These are phyloP conservation scores for Zaprionus ornatus DNA, from an alignment of 1,140 invertebrate species.

Conservation along the genomic window DNA sequence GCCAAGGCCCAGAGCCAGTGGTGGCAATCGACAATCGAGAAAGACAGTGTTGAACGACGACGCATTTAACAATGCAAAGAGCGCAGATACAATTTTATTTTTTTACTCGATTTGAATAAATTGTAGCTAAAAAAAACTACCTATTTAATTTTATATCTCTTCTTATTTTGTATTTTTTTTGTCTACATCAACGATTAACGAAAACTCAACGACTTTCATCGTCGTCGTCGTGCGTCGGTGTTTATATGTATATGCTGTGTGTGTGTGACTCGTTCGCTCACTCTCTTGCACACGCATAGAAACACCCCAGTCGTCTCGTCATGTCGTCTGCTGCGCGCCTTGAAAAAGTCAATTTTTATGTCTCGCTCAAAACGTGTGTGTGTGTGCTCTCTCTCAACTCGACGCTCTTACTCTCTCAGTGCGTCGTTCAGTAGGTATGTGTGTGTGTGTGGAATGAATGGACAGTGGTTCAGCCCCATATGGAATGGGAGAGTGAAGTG, in stretches of 20 bases:
- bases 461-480: slow-evolving; percentile 43
- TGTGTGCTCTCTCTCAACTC: slow-evolving; percentile 18
- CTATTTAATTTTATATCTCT: slow-evolving; percentile 59
- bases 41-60: slow-evolving; percentile 16
- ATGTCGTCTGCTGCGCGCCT: slow-evolving; percentile 55
- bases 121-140: slow-evolving; percentile 57
- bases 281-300: slow-evolving; percentile 43
- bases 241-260: slow-evolving; percentile 40
- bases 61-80: slow-evolving; percentile 18
- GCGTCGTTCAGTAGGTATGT: slow-evolving; percentile 2
- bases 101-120: slow-evolving; percentile 53
- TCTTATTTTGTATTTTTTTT: slow-evolving; percentile 49
- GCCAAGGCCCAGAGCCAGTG: slow-evolving; percentile 2
- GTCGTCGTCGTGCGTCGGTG: slow-evolving; percentile 67
- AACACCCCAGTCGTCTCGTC: slow-evolving; percentile 45
- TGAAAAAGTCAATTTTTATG: slow-evolving; percentile 73
- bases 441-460: slow-evolving; percentile 52
- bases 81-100: slow-evolving; percentile 20
- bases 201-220: slow-evolving; percentile 81
- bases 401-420: slow-evolving; percentile 14
- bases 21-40: neutral
- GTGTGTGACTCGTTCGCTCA: slow-evolving; percentile 55
- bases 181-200: slow-evolving; percentile 83
- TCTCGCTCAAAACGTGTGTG: slow-evolving; percentile 23
- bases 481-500: slow-evolving; percentile 27